Percentiles rank a stretch among this genome's conserved stretches.
Evolutionary conservation across 2,888 invertebrate genomes (phyloP).

Genomic region (Patella pellucida): DNA sequence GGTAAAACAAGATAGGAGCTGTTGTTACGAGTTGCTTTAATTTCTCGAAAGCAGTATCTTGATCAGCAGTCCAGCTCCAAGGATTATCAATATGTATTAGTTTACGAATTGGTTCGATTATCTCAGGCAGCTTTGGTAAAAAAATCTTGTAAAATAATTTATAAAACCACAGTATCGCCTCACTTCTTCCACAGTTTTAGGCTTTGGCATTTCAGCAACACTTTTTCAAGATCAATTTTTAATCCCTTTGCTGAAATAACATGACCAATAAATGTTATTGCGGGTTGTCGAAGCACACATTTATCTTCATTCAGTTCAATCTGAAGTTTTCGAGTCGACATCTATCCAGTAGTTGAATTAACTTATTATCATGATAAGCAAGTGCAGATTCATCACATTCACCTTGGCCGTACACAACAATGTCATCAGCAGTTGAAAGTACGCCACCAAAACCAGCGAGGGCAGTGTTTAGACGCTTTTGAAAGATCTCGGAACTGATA

Average conservation of each 20-base stretch:
- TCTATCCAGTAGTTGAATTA: constrained; percentile 23
- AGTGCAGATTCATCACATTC: background rate
- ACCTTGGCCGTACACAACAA: constrained; percentile 31
- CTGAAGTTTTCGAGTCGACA: constrained; percentile 25
- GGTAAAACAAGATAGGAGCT: constrained; percentile 29
- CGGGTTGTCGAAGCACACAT: constrained; percentile 19
- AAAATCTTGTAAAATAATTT: constrained; percentile 37
- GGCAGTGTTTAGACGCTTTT: constrained; percentile 26
- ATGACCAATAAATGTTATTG: constrained; percentile 30
- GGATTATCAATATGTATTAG: constrained; percentile 19
- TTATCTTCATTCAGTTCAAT: constrained; percentile 28
- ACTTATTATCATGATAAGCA: constrained; percentile 32
- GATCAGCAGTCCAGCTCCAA: constrained; percentile 28
- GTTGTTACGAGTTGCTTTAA: constrained; percentile 28
- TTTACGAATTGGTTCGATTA: constrained; percentile 25
- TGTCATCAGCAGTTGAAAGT: constrained; percentile 35
- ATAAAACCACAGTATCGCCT: constrained; percentile 32
- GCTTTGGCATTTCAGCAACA: constrained; percentile 30
- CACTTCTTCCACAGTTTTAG: constrained; percentile 31
- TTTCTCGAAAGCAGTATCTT: no score
- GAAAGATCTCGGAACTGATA: constrained; percentile 31
- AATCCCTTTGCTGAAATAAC: constrained; percentile 25
- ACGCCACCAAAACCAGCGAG: constrained; percentile 33
- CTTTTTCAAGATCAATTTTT: constrained; percentile 32
- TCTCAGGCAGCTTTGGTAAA: constrained; percentile 32